Percentiles rank a stretch among this genome's conserved stretches.
phyloP scores from a whole-genome alignment of 2,888 invertebrate species.

The Sphecodes monilicornis region DNA sequence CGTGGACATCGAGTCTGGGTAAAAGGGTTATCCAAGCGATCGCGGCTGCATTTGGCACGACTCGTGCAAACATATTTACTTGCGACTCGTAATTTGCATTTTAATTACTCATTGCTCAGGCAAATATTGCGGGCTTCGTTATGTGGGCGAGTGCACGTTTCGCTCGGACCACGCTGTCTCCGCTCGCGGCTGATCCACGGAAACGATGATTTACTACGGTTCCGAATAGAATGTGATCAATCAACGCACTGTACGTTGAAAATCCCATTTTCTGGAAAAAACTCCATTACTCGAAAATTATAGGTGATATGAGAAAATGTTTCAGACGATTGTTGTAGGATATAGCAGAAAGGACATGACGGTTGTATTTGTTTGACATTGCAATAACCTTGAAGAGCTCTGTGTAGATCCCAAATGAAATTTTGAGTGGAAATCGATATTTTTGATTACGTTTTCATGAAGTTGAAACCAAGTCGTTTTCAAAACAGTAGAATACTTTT shows the following conservation, averaged over 20 bases:
- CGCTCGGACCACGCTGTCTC: constrained; percentile 50
- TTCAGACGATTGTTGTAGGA: no score
- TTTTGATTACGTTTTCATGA: no score
- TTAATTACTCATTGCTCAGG: constrained; percentile 80
- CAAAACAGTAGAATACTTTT: no score
- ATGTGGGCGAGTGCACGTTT: constrained; percentile 59
- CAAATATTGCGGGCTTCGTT: constrained; percentile 78
- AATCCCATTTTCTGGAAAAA: not conserved
- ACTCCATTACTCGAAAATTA: not conserved
- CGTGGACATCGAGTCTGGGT: constrained; percentile 57
- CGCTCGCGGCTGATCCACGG: constrained; percentile 30
- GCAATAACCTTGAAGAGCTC: no score
- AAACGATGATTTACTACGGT: constrained; percentile 44
- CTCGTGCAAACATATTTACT: constrained; percentile 76
- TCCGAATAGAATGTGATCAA: not conserved
- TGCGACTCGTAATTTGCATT: constrained; percentile 77
- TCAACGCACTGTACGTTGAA: not conserved
- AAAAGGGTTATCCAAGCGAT: constrained; percentile 71
- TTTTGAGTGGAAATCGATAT: no score
- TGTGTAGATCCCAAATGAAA: no score
- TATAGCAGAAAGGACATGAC: no score
- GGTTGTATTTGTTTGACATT: no score
- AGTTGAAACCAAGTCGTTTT: no score
- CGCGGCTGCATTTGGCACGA: constrained; percentile 71
- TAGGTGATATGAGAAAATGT: not conserved